Percentiles rank a stretch among this genome's conserved stretches.
Conservation (phyloP, 1,140 invertebrate genomes). For the Aphelenchoides besseyi region DNA sequence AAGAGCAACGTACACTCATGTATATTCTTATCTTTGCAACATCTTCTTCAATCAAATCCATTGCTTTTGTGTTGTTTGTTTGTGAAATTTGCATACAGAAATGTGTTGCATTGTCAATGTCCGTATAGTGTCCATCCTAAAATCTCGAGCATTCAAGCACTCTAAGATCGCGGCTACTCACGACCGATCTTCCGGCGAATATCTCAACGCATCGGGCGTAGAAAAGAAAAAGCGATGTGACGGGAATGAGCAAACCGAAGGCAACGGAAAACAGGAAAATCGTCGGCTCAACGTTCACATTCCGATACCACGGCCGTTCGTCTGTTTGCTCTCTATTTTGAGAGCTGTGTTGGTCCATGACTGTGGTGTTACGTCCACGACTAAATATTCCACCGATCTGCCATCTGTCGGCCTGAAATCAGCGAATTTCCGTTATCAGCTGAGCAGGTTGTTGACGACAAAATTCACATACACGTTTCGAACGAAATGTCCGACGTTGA, state of each 20-base stretch:
- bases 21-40: slow-evolving; percentile 30
- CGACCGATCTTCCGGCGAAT: slow-evolving; percentile 6
- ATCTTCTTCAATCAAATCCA: slow-evolving; percentile 31
- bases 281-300: slow-evolving; percentile 27
- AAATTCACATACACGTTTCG: not conserved
- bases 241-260: slow-evolving; percentile 30
- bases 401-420: slow-evolving; percentile 3
- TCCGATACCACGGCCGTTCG: not conserved
- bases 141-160: not conserved
- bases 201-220: slow-evolving; percentile 39
- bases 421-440: slow-evolving; percentile 1
- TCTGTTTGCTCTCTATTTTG: not conserved
- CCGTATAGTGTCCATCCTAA: slow-evolving; percentile 15
- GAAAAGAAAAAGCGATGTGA: slow-evolving; percentile 32
- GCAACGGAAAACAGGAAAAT: slow-evolving; percentile 31
- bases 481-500: not conserved
- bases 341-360: not conserved
- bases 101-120: slow-evolving; percentile 29
- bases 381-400: not conserved
- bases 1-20: too few relatives aligned
- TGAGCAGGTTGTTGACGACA: not conserved
- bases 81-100: slow-evolving; percentile 26
- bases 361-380: not conserved
- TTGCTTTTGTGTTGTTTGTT: slow-evolving; percentile 21
- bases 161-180: not conserved